These are phyloP conservation scores for Aegithalos caudatus DNA, from an alignment of 2,113 vertebrate genomes.

Conservation along the genomic window DNA sequence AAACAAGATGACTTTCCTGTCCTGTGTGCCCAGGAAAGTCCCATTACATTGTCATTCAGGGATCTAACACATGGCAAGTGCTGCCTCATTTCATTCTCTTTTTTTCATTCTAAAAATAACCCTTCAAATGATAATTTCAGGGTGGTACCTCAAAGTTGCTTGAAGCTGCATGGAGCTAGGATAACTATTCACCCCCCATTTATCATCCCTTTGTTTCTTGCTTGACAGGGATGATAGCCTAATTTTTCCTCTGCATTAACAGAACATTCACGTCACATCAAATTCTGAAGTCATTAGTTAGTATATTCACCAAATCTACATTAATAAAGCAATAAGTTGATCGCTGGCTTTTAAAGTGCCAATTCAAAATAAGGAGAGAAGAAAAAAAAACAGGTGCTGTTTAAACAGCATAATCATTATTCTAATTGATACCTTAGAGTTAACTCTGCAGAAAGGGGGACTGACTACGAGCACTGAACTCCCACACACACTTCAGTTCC, in stretches of 20 bases:
- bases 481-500: background rate
- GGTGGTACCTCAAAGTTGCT: background rate
- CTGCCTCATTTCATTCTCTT: background rate
- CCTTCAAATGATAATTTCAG: conserved; percentile 9
- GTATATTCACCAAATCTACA: conserved; percentile 44
- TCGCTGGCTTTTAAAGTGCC: conserved; percentile 49
- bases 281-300: conserved; percentile 61
- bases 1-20: background rate
- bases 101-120: background rate
- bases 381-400: background rate
- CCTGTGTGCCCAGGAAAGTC: background rate
- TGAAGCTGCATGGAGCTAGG: conserved; percentile 15
- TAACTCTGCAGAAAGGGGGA: background rate
- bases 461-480: background rate
- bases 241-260: conserved; percentile 30
- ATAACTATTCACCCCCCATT: background rate
- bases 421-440: conserved; percentile 40
- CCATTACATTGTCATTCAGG: background rate
- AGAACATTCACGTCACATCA: conserved; percentile 42
- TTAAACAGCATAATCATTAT: conserved; percentile 31
- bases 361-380: background rate
- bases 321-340: conserved; percentile 54
- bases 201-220: conserved; percentile 47
- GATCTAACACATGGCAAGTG: background rate
- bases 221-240: conserved; percentile 27